Base-by-base conservation (phyloP, 2,797 vertebrate genomes). In the Erpetoichthys calabaricus region DNA sequence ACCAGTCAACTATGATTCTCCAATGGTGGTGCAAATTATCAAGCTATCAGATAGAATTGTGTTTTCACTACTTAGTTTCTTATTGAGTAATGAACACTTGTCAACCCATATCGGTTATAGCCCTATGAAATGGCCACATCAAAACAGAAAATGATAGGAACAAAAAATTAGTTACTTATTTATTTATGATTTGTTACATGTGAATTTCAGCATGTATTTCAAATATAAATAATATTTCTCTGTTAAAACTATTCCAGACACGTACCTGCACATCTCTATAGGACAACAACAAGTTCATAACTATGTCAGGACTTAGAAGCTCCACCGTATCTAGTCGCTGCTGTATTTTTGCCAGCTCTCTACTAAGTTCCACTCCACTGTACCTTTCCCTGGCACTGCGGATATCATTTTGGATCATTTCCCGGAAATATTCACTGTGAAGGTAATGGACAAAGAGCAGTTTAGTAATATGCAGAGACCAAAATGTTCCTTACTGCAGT, bases 211-310 rank as follows among this genome's bases (percentile, higher is more conserved):
- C 25, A 25, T 1, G 25, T 25, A 25, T 25, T 25, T 25, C 25
- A 25, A 25, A 25, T 25, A 25, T 25, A 25, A 25, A 25, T 25
- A 25, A 25, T 25, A 25, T 25, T 25, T 25, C 25, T 2, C 25
- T 25, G 25, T 25, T 25, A 25, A 25, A 25, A 25, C 9, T 25
- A 44, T 0, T 42, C 9, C 9, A 3, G 0, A 47, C 8, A 1
- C 68, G 42, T 51, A 86, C 92, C 89, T 91, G 90, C 8, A 89
- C 77, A 3, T 96, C 92, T 0, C 92, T 82, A 75, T 94, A 96
- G 62, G 87, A 90, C n/a, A 95, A 72, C 59, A 96, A 72, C 51
- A 96, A 79, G 72, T 89, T 94, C 77, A 94, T 86, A 66, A 96
- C 73, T 3, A 96, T 89, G 59, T 96, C 92, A 0, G 89, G 86